Conservation (phyloP, 2,113 vertebrate genomes). For the Microtus montanus region DNA sequence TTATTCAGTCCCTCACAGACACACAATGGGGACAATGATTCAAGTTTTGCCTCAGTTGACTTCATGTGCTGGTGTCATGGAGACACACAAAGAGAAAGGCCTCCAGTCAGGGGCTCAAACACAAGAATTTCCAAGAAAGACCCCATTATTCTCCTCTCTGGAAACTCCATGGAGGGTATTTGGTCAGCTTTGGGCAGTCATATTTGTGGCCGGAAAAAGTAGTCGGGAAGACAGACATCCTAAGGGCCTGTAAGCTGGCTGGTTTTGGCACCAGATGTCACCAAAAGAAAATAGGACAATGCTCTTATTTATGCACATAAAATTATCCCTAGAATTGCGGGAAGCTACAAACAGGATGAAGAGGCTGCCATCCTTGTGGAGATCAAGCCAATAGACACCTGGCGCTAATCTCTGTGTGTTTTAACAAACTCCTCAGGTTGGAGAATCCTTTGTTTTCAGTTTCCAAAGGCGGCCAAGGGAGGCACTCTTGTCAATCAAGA, state of each 20-base stretch:
- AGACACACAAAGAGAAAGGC: not conserved
- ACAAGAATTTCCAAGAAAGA: not conserved
- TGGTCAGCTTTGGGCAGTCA: not conserved
- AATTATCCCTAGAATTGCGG: not conserved
- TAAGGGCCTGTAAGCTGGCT: not conserved
- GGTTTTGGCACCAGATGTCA: not conserved
- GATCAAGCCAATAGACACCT: not conserved
- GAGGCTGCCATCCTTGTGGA: too few relatives aligned
- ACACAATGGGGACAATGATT: not conserved
- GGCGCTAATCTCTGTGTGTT: not conserved
- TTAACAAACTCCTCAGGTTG: not conserved
- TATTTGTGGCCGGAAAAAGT: not conserved
- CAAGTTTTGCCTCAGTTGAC: not conserved
- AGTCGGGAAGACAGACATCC: not conserved
- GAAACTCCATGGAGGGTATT: not conserved
- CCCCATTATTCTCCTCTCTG: not conserved
- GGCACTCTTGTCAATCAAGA: not conserved
- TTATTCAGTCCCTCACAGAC: not conserved
- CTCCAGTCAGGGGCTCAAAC: not conserved
- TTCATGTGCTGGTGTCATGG: not conserved
- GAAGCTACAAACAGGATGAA: not conserved
- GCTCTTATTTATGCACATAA: fast-evolving
- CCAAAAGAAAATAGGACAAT: not conserved
- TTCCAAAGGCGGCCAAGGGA: not conserved
- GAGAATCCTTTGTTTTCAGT: not conserved